Evolutionary conservation across 2,113 vertebrate genomes (phyloP), one percentile per base, ranked within the genome.

Genomic region (Planiliza haematocheilus): DNA sequence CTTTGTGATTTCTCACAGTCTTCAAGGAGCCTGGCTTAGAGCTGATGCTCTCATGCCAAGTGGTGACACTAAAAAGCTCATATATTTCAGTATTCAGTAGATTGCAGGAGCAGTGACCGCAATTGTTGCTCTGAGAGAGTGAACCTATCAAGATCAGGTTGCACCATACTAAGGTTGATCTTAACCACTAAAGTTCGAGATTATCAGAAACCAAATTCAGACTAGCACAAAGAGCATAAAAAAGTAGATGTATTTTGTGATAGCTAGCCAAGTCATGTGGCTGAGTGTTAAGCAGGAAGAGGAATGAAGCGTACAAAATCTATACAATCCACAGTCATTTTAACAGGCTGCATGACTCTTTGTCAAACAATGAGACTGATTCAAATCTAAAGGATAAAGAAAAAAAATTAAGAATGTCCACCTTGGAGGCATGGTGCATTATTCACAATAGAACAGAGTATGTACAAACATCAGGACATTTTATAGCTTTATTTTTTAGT

Each of bases 321-420:
- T 82, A 87, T 88, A 86, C 81, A 90, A 80, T 88, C 43, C 74
- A 68, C 70, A 74, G 82, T 76, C 84, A 83, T 82, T 73, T 76
- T 41, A 82, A 83, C 65, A 56, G 58, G 68, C 75, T 83, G 74
- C 73, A 73, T 63, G 55, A 73, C 73, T 71, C 38, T 58, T 1
- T 36, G 45, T 83, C 70, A 82, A 90, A 90, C 86, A 90, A 84
- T 85, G 81, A 91, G 83, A 78, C 56, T 14, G 81, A 86, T 89
- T 81, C 70, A 87, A 79, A 74, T 57, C 60, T 45, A 34, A 77
- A 86, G 71, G 68, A 51, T 84, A 77, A 77, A 85, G 71, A 55
- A 81, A 83, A 75, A 70, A 77, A 61, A 84, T 77, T 34, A 85
- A 30, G 24, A 79, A 83, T 67, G 66, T 86, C 72, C 82, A 69